phyloP scores from a whole-genome alignment of 2,797 vertebrate genomes.

The Smutsia gigantea region DNA sequence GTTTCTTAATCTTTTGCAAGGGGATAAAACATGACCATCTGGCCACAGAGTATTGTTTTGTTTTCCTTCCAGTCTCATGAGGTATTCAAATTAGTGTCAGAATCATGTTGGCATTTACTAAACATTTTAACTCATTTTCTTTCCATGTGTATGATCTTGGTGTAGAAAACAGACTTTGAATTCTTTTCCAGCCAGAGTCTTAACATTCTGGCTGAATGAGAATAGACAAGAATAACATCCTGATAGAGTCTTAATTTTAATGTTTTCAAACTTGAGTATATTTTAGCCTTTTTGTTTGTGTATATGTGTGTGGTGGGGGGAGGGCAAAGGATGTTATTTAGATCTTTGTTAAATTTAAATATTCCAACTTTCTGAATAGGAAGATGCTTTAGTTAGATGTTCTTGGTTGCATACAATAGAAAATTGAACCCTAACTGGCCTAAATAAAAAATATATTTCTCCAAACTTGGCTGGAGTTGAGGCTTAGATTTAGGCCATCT shows the following conservation, averaged over 20 bases:
- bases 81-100: slow-evolving; percentile 4
- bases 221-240: not conserved
- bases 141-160: not conserved
- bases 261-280: not conserved
- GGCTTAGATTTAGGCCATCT: no score
- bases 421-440: not conserved
- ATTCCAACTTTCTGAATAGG: not conserved
- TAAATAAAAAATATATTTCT: not conserved
- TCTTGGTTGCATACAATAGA: not conserved
- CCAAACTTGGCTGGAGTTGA: not conserved
- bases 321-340: not conserved
- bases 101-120: not conserved
- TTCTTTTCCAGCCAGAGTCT: not conserved
- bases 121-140: not conserved
- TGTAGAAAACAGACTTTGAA: slow-evolving; percentile 15
- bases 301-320: no score
- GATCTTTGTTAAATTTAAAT: not conserved
- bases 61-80: not conserved
- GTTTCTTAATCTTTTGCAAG: not conserved
- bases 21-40: not conserved
- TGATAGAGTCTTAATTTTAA: not conserved
- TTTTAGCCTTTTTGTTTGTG: not conserved
- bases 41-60: not conserved
- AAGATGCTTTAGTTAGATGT: not conserved
- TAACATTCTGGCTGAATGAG: not conserved